phyloP scores from a whole-genome alignment of 2,113 vertebrate species.

The Hemichromis elongatus region DNA sequence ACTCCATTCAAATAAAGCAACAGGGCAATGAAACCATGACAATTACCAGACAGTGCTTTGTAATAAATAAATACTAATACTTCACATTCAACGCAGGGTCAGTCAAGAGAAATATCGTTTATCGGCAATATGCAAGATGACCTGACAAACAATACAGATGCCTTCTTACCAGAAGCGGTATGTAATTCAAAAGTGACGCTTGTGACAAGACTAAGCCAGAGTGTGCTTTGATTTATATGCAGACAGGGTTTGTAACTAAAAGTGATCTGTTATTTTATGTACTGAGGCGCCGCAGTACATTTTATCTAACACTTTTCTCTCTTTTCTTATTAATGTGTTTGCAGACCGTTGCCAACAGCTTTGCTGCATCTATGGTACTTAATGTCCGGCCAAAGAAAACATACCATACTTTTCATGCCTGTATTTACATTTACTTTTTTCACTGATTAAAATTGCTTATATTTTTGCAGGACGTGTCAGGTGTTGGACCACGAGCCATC shows the following conservation, averaged over 20 bases:
- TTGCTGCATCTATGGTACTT: slow-evolving; percentile 36
- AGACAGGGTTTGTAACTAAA: background rate
- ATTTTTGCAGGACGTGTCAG: slow-evolving; percentile 38
- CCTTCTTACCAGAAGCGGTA: slow-evolving; percentile 5
- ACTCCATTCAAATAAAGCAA: background rate
- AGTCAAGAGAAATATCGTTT: slow-evolving; percentile 29
- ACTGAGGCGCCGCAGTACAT: background rate
- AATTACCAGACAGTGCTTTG: background rate
- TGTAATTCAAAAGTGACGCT: background rate
- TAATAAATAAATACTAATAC: background rate
- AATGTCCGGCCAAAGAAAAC: background rate
- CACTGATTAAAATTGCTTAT: background rate
- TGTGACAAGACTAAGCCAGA: background rate
- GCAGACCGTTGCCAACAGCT: slow-evolving; percentile 41
- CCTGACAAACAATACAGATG: background rate
- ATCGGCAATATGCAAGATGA: slow-evolving; percentile 25
- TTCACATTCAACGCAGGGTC: slow-evolving; percentile 14
- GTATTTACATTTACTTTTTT: background rate
- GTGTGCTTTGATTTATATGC: background rate
- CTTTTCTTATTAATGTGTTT: background rate
- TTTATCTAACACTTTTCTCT: background rate
- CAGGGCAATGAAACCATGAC: background rate
- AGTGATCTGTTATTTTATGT: background rate
- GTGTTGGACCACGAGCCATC: background rate
- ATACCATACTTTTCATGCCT: background rate